A percentile compares a stretch with the other conserved stretches of the same genome.
phyloP scores from a whole-genome alignment of 2,888 invertebrate species.

The Hoplodrina blanda region DNA sequence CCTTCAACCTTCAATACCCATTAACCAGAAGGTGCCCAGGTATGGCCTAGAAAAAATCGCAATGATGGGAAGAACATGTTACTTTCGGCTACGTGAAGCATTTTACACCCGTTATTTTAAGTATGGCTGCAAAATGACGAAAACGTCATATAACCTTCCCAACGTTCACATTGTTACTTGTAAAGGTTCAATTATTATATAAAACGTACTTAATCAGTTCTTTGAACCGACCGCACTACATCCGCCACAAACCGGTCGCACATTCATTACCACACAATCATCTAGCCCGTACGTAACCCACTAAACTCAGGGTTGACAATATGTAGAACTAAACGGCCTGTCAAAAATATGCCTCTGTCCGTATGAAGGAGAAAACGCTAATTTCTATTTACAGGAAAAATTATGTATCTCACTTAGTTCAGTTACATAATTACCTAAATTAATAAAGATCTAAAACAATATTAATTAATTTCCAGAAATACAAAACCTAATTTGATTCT shows the following conservation, averaged over 20 bases:
- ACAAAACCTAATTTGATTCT: no score
- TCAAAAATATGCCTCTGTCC: not conserved
- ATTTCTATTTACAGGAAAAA: not conserved
- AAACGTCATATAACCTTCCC: no score
- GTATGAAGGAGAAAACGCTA: not conserved
- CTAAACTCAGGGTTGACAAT: conserved; percentile 32
- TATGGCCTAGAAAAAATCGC: no score
- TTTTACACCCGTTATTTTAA: no score
- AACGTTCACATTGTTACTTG: not conserved
- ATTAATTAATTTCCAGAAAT: no score
- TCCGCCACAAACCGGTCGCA: conserved; percentile 53
- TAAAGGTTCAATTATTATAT: conserved; percentile 15
- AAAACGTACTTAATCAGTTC: conserved; percentile 21
- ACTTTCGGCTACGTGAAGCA: no score
- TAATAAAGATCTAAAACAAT: no score
- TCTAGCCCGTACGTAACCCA: conserved; percentile 13
- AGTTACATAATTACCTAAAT: not conserved
- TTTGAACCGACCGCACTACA: conserved; percentile 41
- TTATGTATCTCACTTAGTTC: no score
- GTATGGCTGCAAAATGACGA: no score
- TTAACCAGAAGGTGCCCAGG: no score
- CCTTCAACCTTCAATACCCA: no score
- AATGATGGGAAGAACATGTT: no score
- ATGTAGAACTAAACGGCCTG: not conserved
- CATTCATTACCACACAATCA: conserved; percentile 51